Conservation (phyloP, 2,888 invertebrate species). For the Oegoconia quadripuncta region DNA sequence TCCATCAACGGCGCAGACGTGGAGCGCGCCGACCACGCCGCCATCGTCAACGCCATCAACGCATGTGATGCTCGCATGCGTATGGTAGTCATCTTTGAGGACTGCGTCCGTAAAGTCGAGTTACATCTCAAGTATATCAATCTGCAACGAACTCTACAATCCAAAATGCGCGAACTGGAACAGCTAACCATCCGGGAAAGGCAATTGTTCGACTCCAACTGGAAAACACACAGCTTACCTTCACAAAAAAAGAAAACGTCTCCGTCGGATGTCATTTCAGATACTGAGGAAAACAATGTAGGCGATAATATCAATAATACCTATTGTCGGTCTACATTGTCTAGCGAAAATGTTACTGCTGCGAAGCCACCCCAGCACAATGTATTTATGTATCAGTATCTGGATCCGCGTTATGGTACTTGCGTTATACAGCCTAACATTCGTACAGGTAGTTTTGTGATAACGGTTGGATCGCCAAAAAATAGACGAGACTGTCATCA, state of each 20-base stretch:
- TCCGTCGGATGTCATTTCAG: constrained; percentile 63
- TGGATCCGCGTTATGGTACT: constrained; percentile 84
- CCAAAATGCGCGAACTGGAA: constrained; percentile 91
- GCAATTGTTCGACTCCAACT: constrained; percentile 90
- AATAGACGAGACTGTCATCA: constrained; percentile 84
- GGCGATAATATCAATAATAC: constrained; percentile 74
- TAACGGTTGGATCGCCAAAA: constrained; percentile 84
- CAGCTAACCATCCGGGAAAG: constrained; percentile 89
- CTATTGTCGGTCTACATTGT: constrained; percentile 88
- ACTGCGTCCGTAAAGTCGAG: constrained; percentile 95
- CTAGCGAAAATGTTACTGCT: constrained; percentile 87
- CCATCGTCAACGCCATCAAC: constrained; percentile 94
- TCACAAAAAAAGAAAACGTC: constrained; percentile 89
- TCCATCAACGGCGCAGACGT: constrained; percentile 98
- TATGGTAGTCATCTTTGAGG: constrained; percentile 97
- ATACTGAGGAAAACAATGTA: constrained; percentile 60
- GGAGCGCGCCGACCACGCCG: constrained; percentile 96
- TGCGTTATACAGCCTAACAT: constrained; percentile 84
- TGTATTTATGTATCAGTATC: constrained; percentile 82
- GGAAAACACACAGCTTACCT: constrained; percentile 94
- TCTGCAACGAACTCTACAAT: constrained; percentile 89
- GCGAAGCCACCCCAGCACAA: constrained; percentile 64
- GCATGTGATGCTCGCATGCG: constrained; percentile 93
- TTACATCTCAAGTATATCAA: constrained; percentile 96
- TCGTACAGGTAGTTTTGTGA: constrained; percentile 84